Conservation (phyloP, 2,797 vertebrate species). For the Cyclopterus lumpus region DNA sequence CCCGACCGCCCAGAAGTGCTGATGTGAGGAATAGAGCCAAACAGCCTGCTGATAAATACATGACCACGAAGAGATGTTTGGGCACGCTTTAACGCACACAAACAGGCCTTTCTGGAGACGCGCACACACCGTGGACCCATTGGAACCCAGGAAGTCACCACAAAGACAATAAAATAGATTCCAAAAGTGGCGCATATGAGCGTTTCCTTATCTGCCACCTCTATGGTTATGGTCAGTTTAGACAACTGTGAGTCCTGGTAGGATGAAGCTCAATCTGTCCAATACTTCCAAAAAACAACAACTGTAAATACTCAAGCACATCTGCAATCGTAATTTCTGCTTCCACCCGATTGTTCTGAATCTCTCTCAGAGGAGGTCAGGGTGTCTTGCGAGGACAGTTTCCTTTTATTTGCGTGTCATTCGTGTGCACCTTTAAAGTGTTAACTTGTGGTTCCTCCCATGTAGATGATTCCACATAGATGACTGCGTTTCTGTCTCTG, state of each 20-base stretch:
- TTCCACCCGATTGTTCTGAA: background rate
- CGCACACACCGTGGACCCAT: background rate
- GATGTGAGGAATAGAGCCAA: constrained; percentile 47
- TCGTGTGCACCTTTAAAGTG: background rate
- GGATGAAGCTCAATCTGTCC: background rate
- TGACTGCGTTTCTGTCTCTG: constrained; percentile 3
- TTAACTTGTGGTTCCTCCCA: background rate
- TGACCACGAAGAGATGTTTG: constrained; percentile 29
- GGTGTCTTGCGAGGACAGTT: background rate
- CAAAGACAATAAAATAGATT: background rate
- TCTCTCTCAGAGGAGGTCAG: background rate
- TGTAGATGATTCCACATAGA: background rate
- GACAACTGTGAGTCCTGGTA: background rate
- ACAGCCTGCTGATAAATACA: constrained; percentile 54
- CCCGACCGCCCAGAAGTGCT: constrained; percentile 60
- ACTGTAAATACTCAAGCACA: too few species aligned
- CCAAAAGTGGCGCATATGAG: background rate
- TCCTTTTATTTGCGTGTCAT: too few species aligned
- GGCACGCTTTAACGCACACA: constrained; percentile 8
- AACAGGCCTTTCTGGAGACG: background rate
- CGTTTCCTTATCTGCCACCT: background rate
- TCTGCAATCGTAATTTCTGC: background rate
- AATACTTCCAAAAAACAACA: too few species aligned
- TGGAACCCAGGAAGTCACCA: background rate
- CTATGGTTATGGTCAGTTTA: background rate